Evolutionary conservation across 2,797 vertebrate species (phyloP).

Genomic region (Denticeps clupeoides): DNA sequence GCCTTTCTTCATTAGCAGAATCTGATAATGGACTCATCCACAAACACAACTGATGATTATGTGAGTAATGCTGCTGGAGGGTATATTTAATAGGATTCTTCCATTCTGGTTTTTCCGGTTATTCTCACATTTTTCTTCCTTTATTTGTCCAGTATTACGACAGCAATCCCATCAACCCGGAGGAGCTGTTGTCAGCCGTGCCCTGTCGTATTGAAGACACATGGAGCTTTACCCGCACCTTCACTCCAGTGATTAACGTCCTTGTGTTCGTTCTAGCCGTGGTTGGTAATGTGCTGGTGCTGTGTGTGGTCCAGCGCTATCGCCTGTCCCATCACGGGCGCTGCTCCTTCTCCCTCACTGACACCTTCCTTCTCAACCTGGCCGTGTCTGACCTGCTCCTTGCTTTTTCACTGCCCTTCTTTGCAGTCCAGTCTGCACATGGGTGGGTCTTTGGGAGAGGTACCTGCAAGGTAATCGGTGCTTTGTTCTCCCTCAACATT

Average conservation of each 20-base stretch:
- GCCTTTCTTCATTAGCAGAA: constrained; percentile 4
- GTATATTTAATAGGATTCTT: too few species aligned
- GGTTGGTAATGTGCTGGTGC: constrained; percentile 61
- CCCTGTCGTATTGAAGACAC: constrained; percentile 40
- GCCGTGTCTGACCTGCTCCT: constrained; percentile 67
- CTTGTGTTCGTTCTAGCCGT: constrained; percentile 61
- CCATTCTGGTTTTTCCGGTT: too few species aligned
- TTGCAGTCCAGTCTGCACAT: constrained; percentile 48
- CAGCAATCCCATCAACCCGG: rapidly evolving
- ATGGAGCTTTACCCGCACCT: constrained; percentile 43
- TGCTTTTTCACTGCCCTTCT: constrained; percentile 62
- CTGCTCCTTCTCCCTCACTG: constrained; percentile 55
- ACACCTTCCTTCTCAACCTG: constrained; percentile 68
- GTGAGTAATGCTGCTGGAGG: too few species aligned
- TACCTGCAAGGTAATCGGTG: constrained; percentile 60
- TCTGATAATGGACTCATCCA: background rate
- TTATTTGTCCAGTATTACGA: constrained; percentile 10
- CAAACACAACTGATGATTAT: background rate
- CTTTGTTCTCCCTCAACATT: constrained; percentile 66
- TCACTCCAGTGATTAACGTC: constrained; percentile 47
- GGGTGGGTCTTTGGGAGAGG: constrained; percentile 53
- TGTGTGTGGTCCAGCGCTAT: constrained; percentile 59
- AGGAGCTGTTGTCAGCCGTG: background rate
- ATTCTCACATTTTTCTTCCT: too few species aligned
- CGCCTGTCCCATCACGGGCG: constrained; percentile 37